Conservation (phyloP, 2,113 vertebrate genomes). For the Gobius niger region DNA sequence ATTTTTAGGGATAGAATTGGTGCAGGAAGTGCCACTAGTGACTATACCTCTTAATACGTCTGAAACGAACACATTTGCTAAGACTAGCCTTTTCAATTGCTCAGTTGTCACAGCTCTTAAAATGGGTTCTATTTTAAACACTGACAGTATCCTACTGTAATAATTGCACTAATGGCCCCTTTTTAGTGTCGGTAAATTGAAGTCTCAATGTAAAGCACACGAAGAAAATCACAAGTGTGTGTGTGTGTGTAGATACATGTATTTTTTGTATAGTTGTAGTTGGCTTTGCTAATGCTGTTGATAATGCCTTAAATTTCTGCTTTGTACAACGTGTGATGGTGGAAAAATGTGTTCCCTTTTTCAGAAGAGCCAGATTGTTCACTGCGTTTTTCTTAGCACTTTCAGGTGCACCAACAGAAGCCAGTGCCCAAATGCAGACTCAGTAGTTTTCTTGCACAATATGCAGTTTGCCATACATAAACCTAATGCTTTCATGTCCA, state of each 20-base stretch:
- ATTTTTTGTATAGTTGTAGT: constrained; percentile 59
- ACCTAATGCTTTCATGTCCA: constrained; percentile 32
- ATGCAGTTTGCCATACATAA: constrained; percentile 10
- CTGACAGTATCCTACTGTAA: constrained; percentile 63
- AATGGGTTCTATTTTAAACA: constrained; percentile 37
- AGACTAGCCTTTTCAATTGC: constrained; percentile 11
- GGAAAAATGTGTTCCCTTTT: constrained; percentile 34
- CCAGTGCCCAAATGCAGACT: constrained; percentile 12
- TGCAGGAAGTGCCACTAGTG: constrained; percentile 45
- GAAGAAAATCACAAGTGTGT: constrained; percentile 59
- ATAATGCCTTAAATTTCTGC: constrained; percentile 80
- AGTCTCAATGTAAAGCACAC: constrained; percentile 66
- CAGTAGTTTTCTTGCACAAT: constrained; percentile 47
- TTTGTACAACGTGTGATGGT: constrained; percentile 62
- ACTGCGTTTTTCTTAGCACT: constrained; percentile 36
- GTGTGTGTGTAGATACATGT: constrained; percentile 70
- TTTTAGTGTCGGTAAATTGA: constrained; percentile 70
- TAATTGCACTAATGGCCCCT: constrained; percentile 79
- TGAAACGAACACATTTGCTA: constrained; percentile 26
- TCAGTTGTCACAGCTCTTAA: constrained; percentile 11
- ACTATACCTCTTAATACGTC: constrained; percentile 39
- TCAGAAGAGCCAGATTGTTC: constrained; percentile 24
- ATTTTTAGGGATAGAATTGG: constrained; percentile 25
- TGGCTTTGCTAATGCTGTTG: constrained; percentile 68
- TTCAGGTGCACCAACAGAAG: constrained; percentile 32